Evolutionary conservation across 2,113 vertebrate species (phyloP), one percentile per base, ranked within the genome.

Genomic region (Elanoides forficatus): DNA sequence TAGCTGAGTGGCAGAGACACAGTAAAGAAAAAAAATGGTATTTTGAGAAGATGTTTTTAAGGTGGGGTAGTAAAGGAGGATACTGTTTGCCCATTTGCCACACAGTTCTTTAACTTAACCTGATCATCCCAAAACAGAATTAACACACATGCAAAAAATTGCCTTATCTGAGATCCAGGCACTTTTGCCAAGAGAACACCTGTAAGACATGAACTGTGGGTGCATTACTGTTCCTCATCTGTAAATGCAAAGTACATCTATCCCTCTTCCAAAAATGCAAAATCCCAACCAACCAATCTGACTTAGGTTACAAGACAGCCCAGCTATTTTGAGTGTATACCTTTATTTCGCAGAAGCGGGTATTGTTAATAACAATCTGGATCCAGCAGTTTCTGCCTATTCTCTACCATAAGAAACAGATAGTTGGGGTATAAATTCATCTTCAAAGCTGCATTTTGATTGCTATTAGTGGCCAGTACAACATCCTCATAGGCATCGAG

Each of bases 401-500:
- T 34, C 13, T 32, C 18, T 32, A 60, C 18, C 48, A 36, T 5
- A 60, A 72, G 58, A 63, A 60, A 67, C 11, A 52, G 7, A 59
- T 0, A 50, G 40, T 0, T 75, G 42, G 21, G 26, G 27, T 70
- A 56, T 1, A 62, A 43, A 71, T 53, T 56, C 2, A 50, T 47
- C 71, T 80, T 82, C 13, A 86, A 67, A 86, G 50, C 14, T 66
- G 45, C 48, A 78, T 17, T 86, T 68, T 26, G 6, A 87, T 75
- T 19, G 10, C 20, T 36, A 13, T 55, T n/a, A 65, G 38, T n/a
- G 27, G 27, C 20, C 47, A 71, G 25, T 29, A 84, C 20, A 82
- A 38, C 7, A 48, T 29, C 10, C 65, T 67, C 43, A 42, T 0
- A 59, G 4, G 8, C 42, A 76, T 15, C 20, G 71, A 2, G 13